Evolutionary conservation across 2,797 vertebrate genomes (phyloP).

Genomic region (Gastrophryne carolinensis): DNA sequence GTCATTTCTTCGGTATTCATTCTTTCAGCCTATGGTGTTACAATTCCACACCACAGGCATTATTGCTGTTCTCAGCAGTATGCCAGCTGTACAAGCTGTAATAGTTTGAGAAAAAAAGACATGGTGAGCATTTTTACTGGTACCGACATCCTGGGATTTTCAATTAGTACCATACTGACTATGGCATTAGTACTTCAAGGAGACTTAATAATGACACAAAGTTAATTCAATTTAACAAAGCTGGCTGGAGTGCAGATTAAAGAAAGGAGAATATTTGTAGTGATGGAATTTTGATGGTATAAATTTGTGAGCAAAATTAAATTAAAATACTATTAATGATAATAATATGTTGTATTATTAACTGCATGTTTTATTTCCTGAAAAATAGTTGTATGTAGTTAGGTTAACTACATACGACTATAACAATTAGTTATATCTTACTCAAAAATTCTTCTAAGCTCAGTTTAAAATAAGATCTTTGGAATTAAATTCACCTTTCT

Average conservation of each 20-base stretch:
- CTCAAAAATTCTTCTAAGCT: too few relatives aligned
- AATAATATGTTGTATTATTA: too few relatives aligned
- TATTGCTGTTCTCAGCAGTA: constrained; percentile 28
- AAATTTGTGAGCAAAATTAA: too few relatives aligned
- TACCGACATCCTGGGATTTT: constrained; percentile 1
- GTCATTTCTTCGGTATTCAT: constrained; percentile 29
- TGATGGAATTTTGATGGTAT: not conserved
- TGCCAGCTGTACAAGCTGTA: constrained; percentile 18
- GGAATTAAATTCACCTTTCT: too few relatives aligned
- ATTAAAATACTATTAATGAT: too few relatives aligned
- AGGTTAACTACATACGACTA: too few relatives aligned
- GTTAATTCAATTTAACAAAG: constrained; percentile 6
- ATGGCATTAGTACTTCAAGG: constrained; percentile 31
- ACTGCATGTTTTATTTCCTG: too few relatives aligned
- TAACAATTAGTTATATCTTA: too few relatives aligned
- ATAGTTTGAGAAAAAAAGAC: constrained; percentile 16
- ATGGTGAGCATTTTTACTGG: constrained; percentile 20
- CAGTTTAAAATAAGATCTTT: too few relatives aligned
- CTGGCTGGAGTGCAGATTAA: not conserved
- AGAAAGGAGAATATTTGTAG: not conserved
- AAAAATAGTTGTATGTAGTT: too few relatives aligned
- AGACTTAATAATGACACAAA: constrained; percentile 25
- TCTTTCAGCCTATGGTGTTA: constrained; percentile 16
- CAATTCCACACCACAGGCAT: constrained; percentile 15
- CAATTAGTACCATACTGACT: not conserved